These are phyloP conservation scores for Xestobium rufovillosum DNA, from an alignment of 2,888 invertebrate species.

Conservation along the genomic window DNA sequence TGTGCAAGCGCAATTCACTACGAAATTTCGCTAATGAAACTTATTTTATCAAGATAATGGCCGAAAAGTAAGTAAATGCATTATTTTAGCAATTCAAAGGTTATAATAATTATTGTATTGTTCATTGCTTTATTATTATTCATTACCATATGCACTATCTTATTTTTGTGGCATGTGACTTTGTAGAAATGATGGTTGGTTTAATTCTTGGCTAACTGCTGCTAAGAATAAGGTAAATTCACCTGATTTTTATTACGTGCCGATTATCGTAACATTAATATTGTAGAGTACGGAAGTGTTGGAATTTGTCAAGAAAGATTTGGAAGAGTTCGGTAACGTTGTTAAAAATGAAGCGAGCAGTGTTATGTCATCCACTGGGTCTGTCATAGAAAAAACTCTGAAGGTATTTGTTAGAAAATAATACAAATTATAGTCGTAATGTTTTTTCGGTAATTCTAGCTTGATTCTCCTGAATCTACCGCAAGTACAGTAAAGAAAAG, in stretches of 20 bases:
- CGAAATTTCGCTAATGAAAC: too few species aligned
- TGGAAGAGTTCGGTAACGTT: constrained; percentile 65
- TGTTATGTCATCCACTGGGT: constrained; percentile 58
- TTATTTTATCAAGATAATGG: constrained; percentile 22
- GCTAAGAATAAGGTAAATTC: constrained; percentile 41
- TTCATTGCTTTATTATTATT: background rate
- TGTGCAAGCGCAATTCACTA: too few species aligned
- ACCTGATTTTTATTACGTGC: background rate
- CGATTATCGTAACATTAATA: constrained; percentile 9
- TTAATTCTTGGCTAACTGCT: constrained; percentile 42
- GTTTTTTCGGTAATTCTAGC: constrained; percentile 41
- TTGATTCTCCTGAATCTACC: constrained; percentile 64
- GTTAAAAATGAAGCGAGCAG: constrained; percentile 64
- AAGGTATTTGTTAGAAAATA: constrained; percentile 44
- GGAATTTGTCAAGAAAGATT: constrained; percentile 68
- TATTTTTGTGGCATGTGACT: background rate
- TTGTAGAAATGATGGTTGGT: constrained; percentile 38
- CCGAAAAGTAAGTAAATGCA: constrained; percentile 26
- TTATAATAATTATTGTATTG: background rate
- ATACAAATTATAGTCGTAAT: constrained; percentile 4
- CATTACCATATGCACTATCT: constrained; percentile 1
- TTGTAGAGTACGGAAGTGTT: constrained; percentile 63
- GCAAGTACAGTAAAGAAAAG: constrained; percentile 66
- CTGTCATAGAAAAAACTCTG: constrained; percentile 60
- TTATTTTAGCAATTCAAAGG: constrained; percentile 7